Evolutionary conservation across 1,140 invertebrate genomes (phyloP).

Genomic region (Sweltsa coloradensis): DNA sequence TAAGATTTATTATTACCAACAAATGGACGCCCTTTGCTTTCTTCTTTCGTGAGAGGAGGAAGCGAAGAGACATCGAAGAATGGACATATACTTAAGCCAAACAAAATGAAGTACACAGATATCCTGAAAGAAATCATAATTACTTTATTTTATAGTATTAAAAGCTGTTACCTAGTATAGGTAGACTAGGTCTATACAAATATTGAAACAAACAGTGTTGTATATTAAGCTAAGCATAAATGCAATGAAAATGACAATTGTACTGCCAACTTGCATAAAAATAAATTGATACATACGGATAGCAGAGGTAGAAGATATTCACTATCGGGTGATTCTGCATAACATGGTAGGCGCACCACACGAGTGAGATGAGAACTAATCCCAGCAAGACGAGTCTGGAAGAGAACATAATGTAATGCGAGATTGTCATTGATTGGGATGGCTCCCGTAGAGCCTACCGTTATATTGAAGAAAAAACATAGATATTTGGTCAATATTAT

Average conservation of each 20-base stretch:
- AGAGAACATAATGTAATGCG: too few species aligned
- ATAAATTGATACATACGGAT: constrained; percentile 66
- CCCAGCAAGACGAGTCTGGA: constrained; percentile 39
- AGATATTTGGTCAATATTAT: too few species aligned
- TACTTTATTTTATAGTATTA: too few species aligned
- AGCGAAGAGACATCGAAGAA: constrained; percentile 49
- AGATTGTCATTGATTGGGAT: too few species aligned
- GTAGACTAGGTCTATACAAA: too few species aligned
- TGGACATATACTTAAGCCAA: constrained; percentile 57
- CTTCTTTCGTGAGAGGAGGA: constrained; percentile 32
- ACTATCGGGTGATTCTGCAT: constrained; percentile 53
- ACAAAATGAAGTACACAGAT: constrained; percentile 73
- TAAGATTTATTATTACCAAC: neutral
- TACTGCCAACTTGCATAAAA: constrained; percentile 13
- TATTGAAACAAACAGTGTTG: too few species aligned
- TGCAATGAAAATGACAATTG: constrained; percentile 30
- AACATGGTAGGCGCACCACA: constrained; percentile 61
- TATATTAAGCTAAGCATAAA: too few species aligned
- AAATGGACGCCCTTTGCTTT: constrained; percentile 25
- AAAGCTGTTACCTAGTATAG: too few species aligned
- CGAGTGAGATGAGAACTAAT: constrained; percentile 34
- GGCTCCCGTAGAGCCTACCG: too few species aligned
- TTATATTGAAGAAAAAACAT: too few species aligned
- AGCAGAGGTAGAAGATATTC: constrained; percentile 69
- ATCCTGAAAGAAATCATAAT: constrained; percentile 45